phyloP scores from a whole-genome alignment of 1,140 invertebrate genomes.

The Doryteuthis pealeii region DNA sequence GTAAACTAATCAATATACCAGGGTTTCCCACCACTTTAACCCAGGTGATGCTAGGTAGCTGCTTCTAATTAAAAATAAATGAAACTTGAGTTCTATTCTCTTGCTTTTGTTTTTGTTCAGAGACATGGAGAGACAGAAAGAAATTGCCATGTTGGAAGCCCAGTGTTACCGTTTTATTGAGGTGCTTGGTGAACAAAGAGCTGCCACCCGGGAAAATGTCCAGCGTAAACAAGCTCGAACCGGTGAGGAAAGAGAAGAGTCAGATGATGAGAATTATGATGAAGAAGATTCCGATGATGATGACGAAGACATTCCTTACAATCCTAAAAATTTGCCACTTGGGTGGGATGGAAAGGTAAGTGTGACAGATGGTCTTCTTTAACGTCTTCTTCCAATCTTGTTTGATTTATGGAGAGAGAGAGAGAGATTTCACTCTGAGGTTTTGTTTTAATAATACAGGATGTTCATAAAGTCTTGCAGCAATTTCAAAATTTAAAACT shows the following conservation, averaged over 20 bases:
- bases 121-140: constrained; percentile 61
- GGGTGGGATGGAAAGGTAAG: constrained; percentile 97
- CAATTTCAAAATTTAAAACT: too few species aligned
- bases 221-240: constrained; percentile 96
- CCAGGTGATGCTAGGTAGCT: too few species aligned
- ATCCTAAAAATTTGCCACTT: constrained; percentile 97
- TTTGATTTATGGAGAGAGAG: neutral
- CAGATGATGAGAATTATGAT: constrained; percentile 80
- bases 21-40: too few species aligned
- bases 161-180: constrained; percentile 86
- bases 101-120: constrained; percentile 17
- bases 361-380: neutral
- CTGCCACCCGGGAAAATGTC: constrained; percentile 95
- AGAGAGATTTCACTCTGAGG: neutral
- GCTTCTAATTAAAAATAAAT: too few species aligned
- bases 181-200: constrained; percentile 70
- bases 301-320: constrained; percentile 94
- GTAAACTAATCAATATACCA: too few species aligned
- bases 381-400: neutral
- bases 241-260: constrained; percentile 69
- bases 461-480: too few species aligned
- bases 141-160: constrained; percentile 80
- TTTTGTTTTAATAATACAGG: too few species aligned
- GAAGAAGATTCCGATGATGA: constrained; percentile 72
- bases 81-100: too few species aligned